phyloP scores from a whole-genome alignment of 2,113 vertebrate species.

The Sebastes schlegelii region DNA sequence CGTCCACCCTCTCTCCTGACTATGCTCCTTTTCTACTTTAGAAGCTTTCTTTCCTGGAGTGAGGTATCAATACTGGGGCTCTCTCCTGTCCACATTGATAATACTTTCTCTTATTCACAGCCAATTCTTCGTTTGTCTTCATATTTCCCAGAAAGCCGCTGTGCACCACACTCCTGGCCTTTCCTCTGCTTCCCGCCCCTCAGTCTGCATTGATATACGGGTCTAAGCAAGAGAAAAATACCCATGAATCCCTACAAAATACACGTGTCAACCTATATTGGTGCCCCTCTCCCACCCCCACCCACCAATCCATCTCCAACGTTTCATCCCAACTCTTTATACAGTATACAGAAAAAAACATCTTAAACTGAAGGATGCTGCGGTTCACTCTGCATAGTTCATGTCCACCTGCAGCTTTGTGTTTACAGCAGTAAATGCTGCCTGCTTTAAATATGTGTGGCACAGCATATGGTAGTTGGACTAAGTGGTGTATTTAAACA shows the following conservation, averaged over 20 bases:
- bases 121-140: slow-evolving; percentile 87
- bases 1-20: slow-evolving; percentile 68
- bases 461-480: slow-evolving; percentile 7
- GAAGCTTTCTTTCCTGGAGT: slow-evolving; percentile 77
- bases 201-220: slow-evolving; percentile 87
- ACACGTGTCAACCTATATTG: slow-evolving; percentile 43
- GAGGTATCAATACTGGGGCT: slow-evolving; percentile 80
- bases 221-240: slow-evolving; percentile 86
- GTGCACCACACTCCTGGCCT: slow-evolving; percentile 82
- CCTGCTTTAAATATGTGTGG: slow-evolving; percentile 6
- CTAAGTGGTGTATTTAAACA: neutral
- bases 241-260: slow-evolving; percentile 80
- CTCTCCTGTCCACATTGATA: slow-evolving; percentile 83
- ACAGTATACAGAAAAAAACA: slow-evolving; percentile 5
- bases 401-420: slow-evolving; percentile 12
- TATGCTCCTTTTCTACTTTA: slow-evolving; percentile 74
- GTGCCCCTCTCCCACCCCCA: slow-evolving; percentile 34
- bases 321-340: slow-evolving; percentile 19
- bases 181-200: slow-evolving; percentile 85
- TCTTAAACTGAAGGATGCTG: slow-evolving; percentile 17
- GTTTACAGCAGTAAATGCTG: neutral
- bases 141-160: slow-evolving; percentile 83
- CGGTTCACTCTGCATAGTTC: neutral
- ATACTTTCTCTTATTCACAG: slow-evolving; percentile 79
- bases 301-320: slow-evolving; percentile 32